These are phyloP conservation scores for Myotis myotis DNA, from an alignment of 2,797 vertebrate species.

Conservation along the genomic window DNA sequence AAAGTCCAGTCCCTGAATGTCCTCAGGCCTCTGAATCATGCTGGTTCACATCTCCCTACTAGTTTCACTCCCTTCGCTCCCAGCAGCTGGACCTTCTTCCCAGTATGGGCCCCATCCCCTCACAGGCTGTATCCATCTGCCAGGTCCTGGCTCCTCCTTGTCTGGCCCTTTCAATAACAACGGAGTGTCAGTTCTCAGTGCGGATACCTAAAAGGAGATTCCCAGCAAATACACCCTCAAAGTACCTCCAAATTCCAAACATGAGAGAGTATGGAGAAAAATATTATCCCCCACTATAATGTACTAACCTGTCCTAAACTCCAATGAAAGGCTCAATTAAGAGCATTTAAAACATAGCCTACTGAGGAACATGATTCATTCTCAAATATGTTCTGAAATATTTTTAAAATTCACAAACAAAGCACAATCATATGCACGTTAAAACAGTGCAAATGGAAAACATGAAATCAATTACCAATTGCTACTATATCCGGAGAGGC, in stretches of 20 bases:
- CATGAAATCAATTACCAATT: background rate
- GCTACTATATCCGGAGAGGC: background rate
- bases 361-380: background rate
- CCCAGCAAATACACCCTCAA: background rate
- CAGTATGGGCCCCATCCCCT: background rate
- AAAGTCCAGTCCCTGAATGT: background rate
- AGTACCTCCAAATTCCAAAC: background rate
- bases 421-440: background rate
- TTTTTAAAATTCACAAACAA: background rate
- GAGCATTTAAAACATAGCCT: background rate
- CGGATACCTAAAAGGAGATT: background rate
- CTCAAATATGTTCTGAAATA: background rate
- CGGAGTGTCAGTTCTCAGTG: background rate
- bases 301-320: background rate
- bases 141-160: background rate
- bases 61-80: background rate
- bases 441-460: background rate
- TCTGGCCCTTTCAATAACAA: background rate
- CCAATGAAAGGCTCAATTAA: background rate
- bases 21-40: background rate
- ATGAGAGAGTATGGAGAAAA: background rate
- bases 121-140: background rate
- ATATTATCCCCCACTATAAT: background rate
- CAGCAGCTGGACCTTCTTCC: background rate
- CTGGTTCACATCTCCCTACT: background rate